Evolutionary conservation across 92 coral and sea anemone species (phyloP).

Genomic region (Pocillopora meandrina): DNA sequence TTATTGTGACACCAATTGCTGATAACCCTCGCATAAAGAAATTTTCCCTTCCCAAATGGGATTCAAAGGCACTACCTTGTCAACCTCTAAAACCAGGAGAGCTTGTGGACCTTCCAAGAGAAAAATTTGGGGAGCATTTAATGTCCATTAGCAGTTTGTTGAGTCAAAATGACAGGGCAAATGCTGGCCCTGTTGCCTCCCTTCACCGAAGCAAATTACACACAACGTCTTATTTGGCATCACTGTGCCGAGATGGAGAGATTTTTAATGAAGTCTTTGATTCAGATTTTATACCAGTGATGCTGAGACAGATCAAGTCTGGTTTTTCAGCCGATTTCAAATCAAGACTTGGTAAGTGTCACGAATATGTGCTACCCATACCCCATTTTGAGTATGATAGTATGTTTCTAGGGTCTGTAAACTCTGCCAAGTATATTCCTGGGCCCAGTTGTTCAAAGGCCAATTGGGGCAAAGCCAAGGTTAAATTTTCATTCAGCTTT

Average conservation of each 20-base stretch:
- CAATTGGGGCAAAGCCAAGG: too few relatives aligned
- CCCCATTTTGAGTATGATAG: too few relatives aligned
- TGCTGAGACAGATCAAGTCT: constrained; percentile 78
- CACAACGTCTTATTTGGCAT: constrained; percentile 78
- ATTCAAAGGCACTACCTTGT: constrained; percentile 85
- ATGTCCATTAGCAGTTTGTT: constrained; percentile 62
- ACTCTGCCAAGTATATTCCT: too few relatives aligned
- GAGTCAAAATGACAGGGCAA: constrained; percentile 58
- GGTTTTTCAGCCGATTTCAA: constrained; percentile 94
- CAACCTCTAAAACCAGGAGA: constrained; percentile 88
- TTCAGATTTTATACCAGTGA: constrained; percentile 71
- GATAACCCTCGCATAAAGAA: constrained; percentile 94
- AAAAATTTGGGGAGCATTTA: constrained; percentile 71
- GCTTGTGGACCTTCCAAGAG: constrained; percentile 66
- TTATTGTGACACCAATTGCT: constrained; percentile 85
- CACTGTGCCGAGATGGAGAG: constrained; percentile 84
- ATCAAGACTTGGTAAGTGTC: constrained; percentile 86
- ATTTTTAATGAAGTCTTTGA: constrained; percentile 85
- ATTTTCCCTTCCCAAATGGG: constrained; percentile 78
- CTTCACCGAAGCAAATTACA: constrained; percentile 90
- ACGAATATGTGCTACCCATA: too few relatives aligned
- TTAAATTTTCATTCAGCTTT: too few relatives aligned
- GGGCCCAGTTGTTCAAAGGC: too few relatives aligned
- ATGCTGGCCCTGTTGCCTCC: constrained; percentile 66
- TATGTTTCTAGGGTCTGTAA: too few relatives aligned